Evolutionary conservation across 2,113 vertebrate species (phyloP).

Genomic region (Cheirogaleus medius): DNA sequence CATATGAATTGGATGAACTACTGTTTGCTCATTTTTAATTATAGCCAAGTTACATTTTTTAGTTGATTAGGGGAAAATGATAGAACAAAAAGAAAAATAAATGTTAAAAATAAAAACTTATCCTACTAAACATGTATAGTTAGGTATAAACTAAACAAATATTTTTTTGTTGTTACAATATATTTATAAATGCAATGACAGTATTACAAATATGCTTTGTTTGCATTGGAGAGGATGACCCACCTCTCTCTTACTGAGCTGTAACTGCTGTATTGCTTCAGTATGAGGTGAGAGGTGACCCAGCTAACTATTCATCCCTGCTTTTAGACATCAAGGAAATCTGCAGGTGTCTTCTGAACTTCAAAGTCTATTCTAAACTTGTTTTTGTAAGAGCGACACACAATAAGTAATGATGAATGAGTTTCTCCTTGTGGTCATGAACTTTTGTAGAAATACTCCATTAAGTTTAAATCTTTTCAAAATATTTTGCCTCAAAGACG

Average conservation of each 20-base stretch:
- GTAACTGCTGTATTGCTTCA: background rate
- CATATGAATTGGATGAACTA: background rate
- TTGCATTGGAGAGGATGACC: background rate
- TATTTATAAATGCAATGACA: background rate
- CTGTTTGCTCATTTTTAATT: background rate
- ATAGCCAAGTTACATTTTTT: background rate
- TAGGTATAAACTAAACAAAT: background rate
- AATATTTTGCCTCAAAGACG: constrained; percentile 43
- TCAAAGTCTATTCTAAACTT: constrained; percentile 50
- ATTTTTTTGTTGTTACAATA: background rate
- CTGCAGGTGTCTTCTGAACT: constrained; percentile 65
- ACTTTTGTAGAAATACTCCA: constrained; percentile 61
- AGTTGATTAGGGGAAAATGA: background rate
- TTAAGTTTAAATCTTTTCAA: constrained; percentile 67
- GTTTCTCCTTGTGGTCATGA: constrained; percentile 65
- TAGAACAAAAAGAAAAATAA: background rate
- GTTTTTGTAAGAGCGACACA: constrained; percentile 47
- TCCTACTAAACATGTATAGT: background rate
- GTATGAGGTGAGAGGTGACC: background rate
- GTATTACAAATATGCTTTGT: background rate
- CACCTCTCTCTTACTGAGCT: background rate
- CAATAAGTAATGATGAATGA: constrained; percentile 67
- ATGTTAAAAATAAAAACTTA: background rate
- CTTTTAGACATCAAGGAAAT: constrained; percentile 40
- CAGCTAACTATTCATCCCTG: constrained; percentile 12